phyloP scores from a whole-genome alignment of 2,113 vertebrate genomes.

The Mesocricetus auratus region DNA sequence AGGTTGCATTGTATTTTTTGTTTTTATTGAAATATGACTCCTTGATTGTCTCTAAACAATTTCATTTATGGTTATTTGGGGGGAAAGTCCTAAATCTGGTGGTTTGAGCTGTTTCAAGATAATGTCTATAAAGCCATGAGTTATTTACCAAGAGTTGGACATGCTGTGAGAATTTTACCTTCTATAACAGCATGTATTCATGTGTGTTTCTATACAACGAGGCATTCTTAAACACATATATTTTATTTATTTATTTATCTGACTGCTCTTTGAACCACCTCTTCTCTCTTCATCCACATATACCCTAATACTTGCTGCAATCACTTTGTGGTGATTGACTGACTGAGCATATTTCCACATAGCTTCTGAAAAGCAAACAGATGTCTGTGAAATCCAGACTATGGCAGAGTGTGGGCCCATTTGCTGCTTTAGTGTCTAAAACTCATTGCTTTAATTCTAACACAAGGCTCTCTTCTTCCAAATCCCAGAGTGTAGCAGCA shows the following conservation, averaged over 20 bases:
- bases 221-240: background rate
- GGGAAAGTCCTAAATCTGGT: conserved; percentile 7
- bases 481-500: conserved; percentile 1
- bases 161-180: background rate
- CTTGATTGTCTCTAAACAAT: conserved; percentile 62
- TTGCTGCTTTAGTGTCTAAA: conserved; percentile 43
- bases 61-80: conserved; percentile 54
- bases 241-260: background rate
- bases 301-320: background rate
- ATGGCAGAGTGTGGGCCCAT: background rate
- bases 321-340: background rate
- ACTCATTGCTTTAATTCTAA: conserved; percentile 3
- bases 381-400: conserved; percentile 21
- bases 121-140: background rate
- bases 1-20: conserved; percentile 54
- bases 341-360: background rate
- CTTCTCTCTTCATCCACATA: background rate
- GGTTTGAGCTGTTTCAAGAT: background rate
- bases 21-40: conserved; percentile 64
- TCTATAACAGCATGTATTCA: background rate
- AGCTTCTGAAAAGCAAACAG: conserved; percentile 5
- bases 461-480: background rate
- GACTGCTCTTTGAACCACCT: background rate
- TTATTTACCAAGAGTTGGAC: background rate
- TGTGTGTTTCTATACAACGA: background rate